A percentile compares a stretch with the other conserved stretches of the same genome.
phyloP scores from a whole-genome alignment of 2,113 vertebrate species.

The Eulemur macaco region DNA sequence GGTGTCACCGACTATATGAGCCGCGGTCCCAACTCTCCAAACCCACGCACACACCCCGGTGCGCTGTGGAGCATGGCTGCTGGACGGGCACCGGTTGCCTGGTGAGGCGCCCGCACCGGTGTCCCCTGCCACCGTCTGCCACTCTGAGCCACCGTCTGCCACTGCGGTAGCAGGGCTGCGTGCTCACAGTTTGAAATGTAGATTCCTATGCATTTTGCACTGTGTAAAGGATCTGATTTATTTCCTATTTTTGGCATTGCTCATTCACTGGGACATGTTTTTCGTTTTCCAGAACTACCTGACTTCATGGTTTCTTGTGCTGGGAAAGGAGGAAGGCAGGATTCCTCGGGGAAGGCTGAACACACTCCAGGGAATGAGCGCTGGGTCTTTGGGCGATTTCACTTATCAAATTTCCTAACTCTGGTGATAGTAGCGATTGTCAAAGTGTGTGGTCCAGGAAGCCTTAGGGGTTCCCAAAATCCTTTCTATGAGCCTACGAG shows the following conservation, averaged over 20 bases:
- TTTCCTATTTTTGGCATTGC: not conserved
- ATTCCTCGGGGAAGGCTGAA: not conserved
- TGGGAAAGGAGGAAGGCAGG: not conserved
- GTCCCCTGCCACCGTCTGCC: too few species aligned
- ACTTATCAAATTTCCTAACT: not conserved
- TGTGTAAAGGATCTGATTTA: not conserved
- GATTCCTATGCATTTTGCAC: not conserved
- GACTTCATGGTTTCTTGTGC: not conserved
- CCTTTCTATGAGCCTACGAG: not conserved
- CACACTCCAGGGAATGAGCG: not conserved
- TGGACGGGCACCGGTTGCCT: too few species aligned
- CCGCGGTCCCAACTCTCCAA: not conserved
- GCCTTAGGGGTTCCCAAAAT: not conserved
- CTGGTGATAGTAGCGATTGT: not conserved
- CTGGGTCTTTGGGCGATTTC: not conserved
- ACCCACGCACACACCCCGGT: fast-evolving
- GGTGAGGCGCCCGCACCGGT: too few species aligned
- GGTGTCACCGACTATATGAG: not conserved
- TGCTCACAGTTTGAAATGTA: not conserved
- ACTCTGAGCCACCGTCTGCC: too few species aligned
- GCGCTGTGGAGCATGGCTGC: fast-evolving
- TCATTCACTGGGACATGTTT: not conserved
- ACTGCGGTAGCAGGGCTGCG: not conserved
- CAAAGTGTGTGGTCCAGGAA: not conserved
- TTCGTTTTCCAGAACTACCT: not conserved